Percentiles rank a stretch among this genome's conserved stretches.
Conservation (phyloP, 2,888 invertebrate species). For the Subacronicta megacephala region DNA sequence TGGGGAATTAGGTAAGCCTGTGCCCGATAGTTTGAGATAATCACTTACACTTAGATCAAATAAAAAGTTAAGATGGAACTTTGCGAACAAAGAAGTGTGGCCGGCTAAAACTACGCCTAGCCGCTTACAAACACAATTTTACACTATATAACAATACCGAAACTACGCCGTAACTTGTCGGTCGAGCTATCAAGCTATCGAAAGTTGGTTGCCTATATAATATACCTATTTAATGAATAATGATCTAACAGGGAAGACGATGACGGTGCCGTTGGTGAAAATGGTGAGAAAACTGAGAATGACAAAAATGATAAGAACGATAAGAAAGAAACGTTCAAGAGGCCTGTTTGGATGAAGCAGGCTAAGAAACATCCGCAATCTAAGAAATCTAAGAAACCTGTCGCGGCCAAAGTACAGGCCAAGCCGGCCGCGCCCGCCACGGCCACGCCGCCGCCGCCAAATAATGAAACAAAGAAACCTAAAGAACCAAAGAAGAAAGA, state of each 20-base stretch:
- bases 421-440: slow-evolving; percentile 60
- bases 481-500: slow-evolving; percentile 85
- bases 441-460: slow-evolving; percentile 64
- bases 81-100: no score
- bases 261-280: slow-evolving; percentile 87
- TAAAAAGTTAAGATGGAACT: no score
- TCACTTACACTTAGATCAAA: no score
- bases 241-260: slow-evolving; percentile 85
- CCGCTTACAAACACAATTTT: no score
- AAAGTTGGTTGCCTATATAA: neutral
- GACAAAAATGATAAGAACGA: slow-evolving; percentile 81
- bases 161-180: no score
- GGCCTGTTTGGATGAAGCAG: slow-evolving; percentile 87
- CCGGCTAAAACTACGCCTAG: no score
- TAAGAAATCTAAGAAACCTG: slow-evolving; percentile 70
- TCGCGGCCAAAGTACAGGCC: slow-evolving; percentile 64
- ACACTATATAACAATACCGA: no score
- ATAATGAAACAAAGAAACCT: slow-evolving; percentile 68
- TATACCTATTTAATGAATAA: no score
- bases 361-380: slow-evolving; percentile 73
- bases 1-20: no score
- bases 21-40: no score
- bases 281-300: slow-evolving; percentile 81
- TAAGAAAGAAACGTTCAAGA: slow-evolving; percentile 89
- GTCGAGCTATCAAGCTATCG: no score